Base-by-base conservation (phyloP, 1,140 invertebrate genomes). In the Caenorhabditis inopinata region DNA sequence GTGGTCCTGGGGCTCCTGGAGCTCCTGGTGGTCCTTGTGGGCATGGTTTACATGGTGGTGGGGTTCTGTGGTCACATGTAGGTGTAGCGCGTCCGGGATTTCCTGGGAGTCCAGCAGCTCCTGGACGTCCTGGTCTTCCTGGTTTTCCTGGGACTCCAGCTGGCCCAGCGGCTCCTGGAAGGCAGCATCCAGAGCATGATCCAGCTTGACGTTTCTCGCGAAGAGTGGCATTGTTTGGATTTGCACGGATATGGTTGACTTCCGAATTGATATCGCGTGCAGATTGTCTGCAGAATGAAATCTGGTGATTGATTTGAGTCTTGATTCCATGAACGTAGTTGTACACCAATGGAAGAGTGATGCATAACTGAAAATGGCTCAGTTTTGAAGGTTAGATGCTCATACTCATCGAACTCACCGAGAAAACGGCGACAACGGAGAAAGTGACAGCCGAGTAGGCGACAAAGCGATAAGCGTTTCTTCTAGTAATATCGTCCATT, bases 211-310 rank as follows among this genome's bases (percentile, higher is more conserved):
- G 58, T 21, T 29, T 32, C 7, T 21, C 35, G 16, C 58, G 58
- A 21, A 32, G 35, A n/a, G 35, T 68, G 32, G n/a, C n/a, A n/a
- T 68, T 68, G 32, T 68, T 68, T 68, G 58, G 58, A 38, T 68
- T 68, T 1, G 29, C 1, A 38, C 58, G 58, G n/a, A 68, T 68
- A 18, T 85, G 74, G 23, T 86, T 86, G 21, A 86, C 85, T 74
- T 86, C 85, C n/a, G 85, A 79, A 84, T 85, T 87, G 80, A 86
- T 86, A 58, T 86, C 85, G 25, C 87, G 86, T 27, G 85, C 85
- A n/a, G 85, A 86, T 73, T 86, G 86, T 79, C 86, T 87, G 78
- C 85, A 86, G 77, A 85, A 86, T 18, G 47, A 79, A 42, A 86
- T 81, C 76, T 86, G 86, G 53, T 81, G 83, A 49, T 87, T 83